These are phyloP conservation scores for Heteromurus nitidus DNA, from an alignment of 2,888 invertebrate genomes.

Conservation along the genomic window DNA sequence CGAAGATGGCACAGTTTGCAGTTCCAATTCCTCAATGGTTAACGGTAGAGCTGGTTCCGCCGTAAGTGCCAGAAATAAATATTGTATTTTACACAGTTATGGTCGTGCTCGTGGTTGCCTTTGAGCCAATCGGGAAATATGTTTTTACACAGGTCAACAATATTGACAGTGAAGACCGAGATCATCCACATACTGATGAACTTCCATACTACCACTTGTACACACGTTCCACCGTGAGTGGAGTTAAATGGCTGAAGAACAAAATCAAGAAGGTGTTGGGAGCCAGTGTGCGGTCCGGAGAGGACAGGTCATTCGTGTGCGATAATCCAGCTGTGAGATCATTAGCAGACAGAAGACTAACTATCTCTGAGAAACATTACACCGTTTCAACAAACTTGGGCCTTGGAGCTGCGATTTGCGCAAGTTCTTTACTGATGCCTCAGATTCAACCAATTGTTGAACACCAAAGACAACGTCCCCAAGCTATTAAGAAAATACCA, in stretches of 20 bases:
- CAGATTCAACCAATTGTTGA: constrained; percentile 69
- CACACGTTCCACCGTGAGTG: constrained; percentile 66
- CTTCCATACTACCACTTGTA: constrained; percentile 70
- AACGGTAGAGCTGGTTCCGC: constrained; percentile 14
- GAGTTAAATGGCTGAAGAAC: constrained; percentile 72
- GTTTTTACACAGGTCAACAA: constrained; percentile 14
- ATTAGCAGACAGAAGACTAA: constrained; percentile 55
- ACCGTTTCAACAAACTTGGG: constrained; percentile 66
- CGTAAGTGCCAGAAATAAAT: constrained; percentile 15
- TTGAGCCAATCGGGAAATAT: background rate
- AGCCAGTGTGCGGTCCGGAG: constrained; percentile 53
- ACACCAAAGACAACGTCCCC: constrained; percentile 57
- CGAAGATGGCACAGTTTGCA: no score
- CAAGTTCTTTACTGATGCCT: constrained; percentile 69
- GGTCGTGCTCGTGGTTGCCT: no score
- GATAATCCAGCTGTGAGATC: constrained; percentile 55
- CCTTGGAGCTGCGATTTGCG: constrained; percentile 69
- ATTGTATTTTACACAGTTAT: no score
- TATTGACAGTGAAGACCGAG: constrained; percentile 32
- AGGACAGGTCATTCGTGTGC: constrained; percentile 46
- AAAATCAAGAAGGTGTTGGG: constrained; percentile 72
- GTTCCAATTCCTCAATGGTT: background rate
- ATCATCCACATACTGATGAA: constrained; percentile 65
- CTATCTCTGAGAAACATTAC: constrained; percentile 45
- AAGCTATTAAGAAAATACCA: constrained; percentile 57